Base-by-base conservation (phyloP, 2,888 invertebrate genomes). In the Nineta flava region DNA sequence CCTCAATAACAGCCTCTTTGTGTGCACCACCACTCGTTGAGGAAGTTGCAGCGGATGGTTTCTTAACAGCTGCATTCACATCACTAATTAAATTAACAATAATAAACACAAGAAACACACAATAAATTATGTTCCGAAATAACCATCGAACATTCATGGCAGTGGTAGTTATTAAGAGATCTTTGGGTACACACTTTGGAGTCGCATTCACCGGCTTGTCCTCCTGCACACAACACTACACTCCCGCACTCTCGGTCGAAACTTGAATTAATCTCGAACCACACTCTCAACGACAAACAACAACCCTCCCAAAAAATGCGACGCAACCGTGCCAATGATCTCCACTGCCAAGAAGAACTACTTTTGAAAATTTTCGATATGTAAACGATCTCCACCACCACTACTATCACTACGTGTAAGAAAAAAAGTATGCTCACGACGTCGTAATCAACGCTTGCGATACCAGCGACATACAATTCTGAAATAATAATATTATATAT, bases 1-100 rank as follows among this genome's bases (percentile, higher is more conserved):
- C 90, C 73, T 91, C 90, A 75, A 91, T 91, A 73, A 86, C 82
- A 68, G 87, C 59, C 44, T 49, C 59, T 60, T 57, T 57, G 65
- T 59, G 58, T 65, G 67, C 60, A 56, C 44, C 41, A n/a, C 19
- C 7, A 19, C 19, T 40, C 19, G 48, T 16, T 17, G 47, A 13
- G 35, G 35, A 12, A 10, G 34, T 7, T 9, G 32, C 42, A 35
- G 51, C 53, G 51, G 57, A 65, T 61, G 56, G 64, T 61, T 38
- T 38, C 12, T 62, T 64, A 57, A 65, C 63, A 57, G 54, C 54
- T 62, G 70, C 67, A 63, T 67, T 65, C 65, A 64, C 53, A 47
- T 48, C 54, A 43, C 47, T 32, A 21, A 50, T 51, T 42, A 53
- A 51, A 21, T 61, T 65, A 61, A 65, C 68, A 69, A 69, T 65